Conservation (phyloP, 2,797 vertebrate species). For the Pristis pectinata region DNA sequence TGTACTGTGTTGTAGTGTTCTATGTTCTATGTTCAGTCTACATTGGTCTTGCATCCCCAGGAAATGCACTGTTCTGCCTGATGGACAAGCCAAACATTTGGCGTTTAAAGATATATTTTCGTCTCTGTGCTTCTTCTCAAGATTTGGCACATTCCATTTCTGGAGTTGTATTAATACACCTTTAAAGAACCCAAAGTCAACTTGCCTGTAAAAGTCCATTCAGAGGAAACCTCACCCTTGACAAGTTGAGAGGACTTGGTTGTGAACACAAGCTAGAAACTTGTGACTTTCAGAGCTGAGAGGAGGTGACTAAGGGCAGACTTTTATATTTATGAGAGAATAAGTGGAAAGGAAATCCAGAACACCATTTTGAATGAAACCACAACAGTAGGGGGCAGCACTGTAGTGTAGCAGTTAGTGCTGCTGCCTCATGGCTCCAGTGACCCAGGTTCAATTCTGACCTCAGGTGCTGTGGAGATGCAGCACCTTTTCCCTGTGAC, state of each 20-base stretch:
- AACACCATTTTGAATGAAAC: neutral
- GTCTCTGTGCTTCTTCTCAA: neutral
- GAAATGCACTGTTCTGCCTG: neutral
- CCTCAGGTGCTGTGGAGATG: too few relatives aligned
- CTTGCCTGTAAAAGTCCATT: neutral
- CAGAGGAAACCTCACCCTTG: neutral
- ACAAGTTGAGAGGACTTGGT: neutral
- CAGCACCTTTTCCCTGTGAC: too few relatives aligned
- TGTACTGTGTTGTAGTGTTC: too few relatives aligned
- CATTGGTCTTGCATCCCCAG: too few relatives aligned
- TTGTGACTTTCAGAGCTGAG: too few relatives aligned
- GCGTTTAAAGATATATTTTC: neutral
- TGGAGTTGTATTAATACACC: neutral
- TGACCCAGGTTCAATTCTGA: too few relatives aligned
- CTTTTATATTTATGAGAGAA: too few relatives aligned
- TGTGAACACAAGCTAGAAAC: neutral
- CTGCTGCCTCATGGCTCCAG: neutral
- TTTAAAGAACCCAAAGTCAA: neutral
- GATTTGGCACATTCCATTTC: neutral
- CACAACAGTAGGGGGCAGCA: neutral
- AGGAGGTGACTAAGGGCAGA: too few relatives aligned
- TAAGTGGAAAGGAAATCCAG: neutral
- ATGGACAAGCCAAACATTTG: neutral
- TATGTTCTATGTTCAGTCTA: too few relatives aligned
- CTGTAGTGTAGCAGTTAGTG: neutral